These are phyloP conservation scores for Eremophila alpestris DNA, from an alignment of 2,797 vertebrate species.

Conservation along the genomic window DNA sequence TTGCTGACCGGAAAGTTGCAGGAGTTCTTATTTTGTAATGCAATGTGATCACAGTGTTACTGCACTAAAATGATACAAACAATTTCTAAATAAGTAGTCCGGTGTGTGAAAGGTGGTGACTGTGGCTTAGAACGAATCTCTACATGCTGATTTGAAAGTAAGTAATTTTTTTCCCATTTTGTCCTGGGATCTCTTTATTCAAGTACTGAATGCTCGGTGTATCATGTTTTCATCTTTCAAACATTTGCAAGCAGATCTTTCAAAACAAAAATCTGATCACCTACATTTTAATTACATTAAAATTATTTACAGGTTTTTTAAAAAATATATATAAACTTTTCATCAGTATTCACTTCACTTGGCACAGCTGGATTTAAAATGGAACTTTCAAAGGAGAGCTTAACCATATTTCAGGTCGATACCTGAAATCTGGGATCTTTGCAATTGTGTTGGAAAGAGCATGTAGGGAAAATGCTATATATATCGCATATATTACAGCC, in stretches of 20 bases:
- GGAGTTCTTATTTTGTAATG: neutral
- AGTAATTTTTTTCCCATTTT: neutral
- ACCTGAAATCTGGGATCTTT: neutral
- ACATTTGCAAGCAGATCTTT: conserved; percentile 4
- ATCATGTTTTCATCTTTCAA: conserved; percentile 9
- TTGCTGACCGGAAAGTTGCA: neutral
- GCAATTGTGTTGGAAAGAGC: neutral
- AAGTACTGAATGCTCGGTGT: neutral
- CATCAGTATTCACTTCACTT: neutral
- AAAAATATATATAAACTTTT: neutral
- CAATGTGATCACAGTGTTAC: neutral
- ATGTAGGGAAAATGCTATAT: neutral
- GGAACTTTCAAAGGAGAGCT: neutral
- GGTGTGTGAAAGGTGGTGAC: neutral
- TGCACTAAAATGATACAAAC: neutral
- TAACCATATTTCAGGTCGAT: neutral
- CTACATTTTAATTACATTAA: neutral
- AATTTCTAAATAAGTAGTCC: neutral
- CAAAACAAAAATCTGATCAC: conserved; percentile 20
- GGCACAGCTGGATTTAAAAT: neutral
- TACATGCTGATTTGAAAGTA: neutral
- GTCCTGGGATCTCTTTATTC: neutral
- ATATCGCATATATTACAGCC: neutral
- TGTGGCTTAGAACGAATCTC: neutral
- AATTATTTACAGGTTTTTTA: neutral